These are phyloP conservation scores for Barnardius zonarius DNA, from an alignment of 2,113 vertebrate species.

Conservation along the genomic window DNA sequence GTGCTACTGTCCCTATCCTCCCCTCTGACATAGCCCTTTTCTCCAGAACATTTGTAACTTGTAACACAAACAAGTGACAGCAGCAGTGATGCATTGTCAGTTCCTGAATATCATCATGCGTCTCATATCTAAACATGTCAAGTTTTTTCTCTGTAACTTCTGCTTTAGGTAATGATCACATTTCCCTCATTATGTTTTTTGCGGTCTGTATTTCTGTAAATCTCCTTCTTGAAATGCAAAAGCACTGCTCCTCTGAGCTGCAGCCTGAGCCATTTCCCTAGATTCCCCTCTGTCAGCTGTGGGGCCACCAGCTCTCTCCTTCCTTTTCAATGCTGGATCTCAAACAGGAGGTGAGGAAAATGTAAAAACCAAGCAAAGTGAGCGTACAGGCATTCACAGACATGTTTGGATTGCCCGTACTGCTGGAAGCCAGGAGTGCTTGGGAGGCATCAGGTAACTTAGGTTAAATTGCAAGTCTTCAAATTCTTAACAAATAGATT, in stretches of 20 bases:
- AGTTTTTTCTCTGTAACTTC: neutral
- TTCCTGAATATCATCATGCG: constrained; percentile 80
- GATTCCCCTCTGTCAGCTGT: neutral
- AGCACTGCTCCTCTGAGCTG: neutral
- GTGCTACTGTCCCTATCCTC: constrained; percentile 74
- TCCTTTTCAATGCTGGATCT: neutral
- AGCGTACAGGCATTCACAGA: neutral
- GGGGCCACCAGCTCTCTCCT: neutral
- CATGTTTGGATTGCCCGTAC: neutral
- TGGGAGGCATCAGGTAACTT: neutral
- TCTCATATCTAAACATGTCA: constrained; percentile 79
- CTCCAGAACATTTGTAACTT: constrained; percentile 85
- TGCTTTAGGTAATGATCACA: fast-evolving
- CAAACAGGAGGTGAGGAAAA: neutral
- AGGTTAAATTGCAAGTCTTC: neutral
- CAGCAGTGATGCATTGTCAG: constrained; percentile 77
- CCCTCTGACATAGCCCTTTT: constrained; percentile 79
- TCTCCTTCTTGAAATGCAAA: neutral
- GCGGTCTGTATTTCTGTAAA: fast-evolving
- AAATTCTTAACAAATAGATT: neutral
- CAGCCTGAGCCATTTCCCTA: neutral
- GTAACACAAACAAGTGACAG: constrained; percentile 82
- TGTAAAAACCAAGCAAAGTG: neutral
- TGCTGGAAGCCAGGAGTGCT: neutral
- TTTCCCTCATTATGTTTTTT: neutral